Percentiles rank a stretch among this genome's conserved stretches.
Conservation (phyloP, 2,888 invertebrate species). For the Melanchra persicariae region DNA sequence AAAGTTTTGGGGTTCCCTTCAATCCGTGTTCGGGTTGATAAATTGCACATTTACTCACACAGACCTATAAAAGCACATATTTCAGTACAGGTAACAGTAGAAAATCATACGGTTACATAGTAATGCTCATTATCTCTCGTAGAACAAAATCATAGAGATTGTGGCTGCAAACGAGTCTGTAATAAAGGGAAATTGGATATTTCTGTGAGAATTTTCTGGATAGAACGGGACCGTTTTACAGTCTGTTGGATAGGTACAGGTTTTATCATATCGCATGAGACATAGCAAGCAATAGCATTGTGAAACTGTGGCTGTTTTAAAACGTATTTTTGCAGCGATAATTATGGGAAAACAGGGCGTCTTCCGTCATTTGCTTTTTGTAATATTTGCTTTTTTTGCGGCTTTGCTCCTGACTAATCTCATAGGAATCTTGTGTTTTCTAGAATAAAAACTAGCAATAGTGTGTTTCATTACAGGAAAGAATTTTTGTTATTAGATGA, state of each 20-base stretch:
- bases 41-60: conserved; percentile 41
- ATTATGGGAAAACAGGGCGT: too few relatives aligned
- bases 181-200: conserved; percentile 20
- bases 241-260: neutral
- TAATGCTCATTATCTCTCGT: conserved; percentile 19
- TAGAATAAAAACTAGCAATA: too few relatives aligned
- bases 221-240: neutral
- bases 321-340: too few relatives aligned
- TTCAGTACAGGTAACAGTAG: conserved; percentile 12
- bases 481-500: too few relatives aligned
- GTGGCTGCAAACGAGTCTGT: neutral
- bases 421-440: too few relatives aligned
- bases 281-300: neutral
- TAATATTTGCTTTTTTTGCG: too few relatives aligned
- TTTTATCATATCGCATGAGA: too few relatives aligned
- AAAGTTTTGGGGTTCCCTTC: conserved; percentile 50
- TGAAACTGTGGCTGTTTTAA: neutral
- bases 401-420: too few relatives aligned
- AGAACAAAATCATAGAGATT: conserved; percentile 17
- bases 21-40: conserved; percentile 41
- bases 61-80: conserved; percentile 8
- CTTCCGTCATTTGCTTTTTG: too few relatives aligned
- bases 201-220: conserved; percentile 8
- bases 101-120: conserved; percentile 30
- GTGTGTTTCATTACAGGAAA: too few relatives aligned